Conservation (phyloP, 1,140 invertebrate species). For the Carcinoscorpius rotundicauda region DNA sequence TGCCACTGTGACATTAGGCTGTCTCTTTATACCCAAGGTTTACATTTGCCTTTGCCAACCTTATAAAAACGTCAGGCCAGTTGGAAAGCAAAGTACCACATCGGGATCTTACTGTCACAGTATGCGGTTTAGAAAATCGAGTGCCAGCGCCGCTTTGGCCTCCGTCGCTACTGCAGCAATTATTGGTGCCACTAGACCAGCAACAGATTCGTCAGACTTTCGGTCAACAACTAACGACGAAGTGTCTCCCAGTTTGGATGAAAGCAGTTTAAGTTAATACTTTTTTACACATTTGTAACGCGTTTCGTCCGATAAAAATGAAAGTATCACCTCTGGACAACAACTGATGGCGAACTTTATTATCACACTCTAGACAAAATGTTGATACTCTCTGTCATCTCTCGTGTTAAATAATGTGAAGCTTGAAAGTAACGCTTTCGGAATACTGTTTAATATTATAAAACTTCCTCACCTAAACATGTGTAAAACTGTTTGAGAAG, state of each 20-base stretch:
- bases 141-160: background rate
- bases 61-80: constrained; percentile 53
- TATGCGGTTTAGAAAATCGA: constrained; percentile 11
- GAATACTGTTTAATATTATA: too few relatives aligned
- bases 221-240: constrained; percentile 15
- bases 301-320: too few relatives aligned
- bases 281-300: too few relatives aligned
- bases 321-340: too few relatives aligned
- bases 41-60: constrained; percentile 62
- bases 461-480: too few relatives aligned
- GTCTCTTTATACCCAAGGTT: constrained; percentile 64
- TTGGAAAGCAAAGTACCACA: background rate
- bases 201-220: constrained; percentile 10
- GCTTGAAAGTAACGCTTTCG: too few relatives aligned
- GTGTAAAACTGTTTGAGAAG: too few relatives aligned
- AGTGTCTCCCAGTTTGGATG: constrained; percentile 14
- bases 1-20: constrained; percentile 58
- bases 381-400: too few relatives aligned
- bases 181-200: constrained; percentile 8
- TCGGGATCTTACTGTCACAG: constrained; percentile 1
- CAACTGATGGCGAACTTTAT: too few relatives aligned
- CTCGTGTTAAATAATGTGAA: too few relatives aligned
- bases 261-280: constrained; percentile 5
- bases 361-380: too few relatives aligned
- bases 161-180: constrained; percentile 6